Evolutionary conservation across 1,140 invertebrate species (phyloP), one percentile per base, ranked within the genome.

Genomic region (Psix sp.): DNA sequence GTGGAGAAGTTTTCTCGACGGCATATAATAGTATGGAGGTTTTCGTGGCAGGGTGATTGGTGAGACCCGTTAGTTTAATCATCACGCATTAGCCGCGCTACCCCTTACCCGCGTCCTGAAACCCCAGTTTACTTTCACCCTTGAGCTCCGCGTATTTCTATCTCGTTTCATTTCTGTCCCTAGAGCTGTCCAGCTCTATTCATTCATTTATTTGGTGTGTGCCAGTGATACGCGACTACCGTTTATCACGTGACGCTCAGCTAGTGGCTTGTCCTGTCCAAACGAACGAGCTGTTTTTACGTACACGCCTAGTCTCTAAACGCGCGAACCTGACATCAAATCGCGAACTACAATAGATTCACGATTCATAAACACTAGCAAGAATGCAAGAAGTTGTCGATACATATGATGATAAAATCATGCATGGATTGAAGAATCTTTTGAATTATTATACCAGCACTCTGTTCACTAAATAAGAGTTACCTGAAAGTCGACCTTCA

Each of bases 21-120:
- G 73, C 45, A 42, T 67, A 67, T 60, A 71, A 67, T 68, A 59
- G 67, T 70, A 73, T 59, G 52, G 46, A 72, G 78, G 79, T 81
- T 83, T 84, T 80, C 82, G 79, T 81, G 85, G 82, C 84, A 77
- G 85, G 77, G 81, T 86, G 84, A 86, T 86, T 80, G 84, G 85
- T 86, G 78, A 82, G 67, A 74, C 72, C 80, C 82, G 85, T 86
- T 86, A 86, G 84, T 85, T 86, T 86, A 86, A 86, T 86, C 85
- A 86, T 86, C 85, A 78, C 85, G 83, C 85, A 85, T 86, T 86
- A 86, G 83, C 83, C 78, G 80, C 74, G 74, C 82, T 82, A 83
- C 81, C 80, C 78, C 77, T 78, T 70, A 76, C 78, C 76, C 77
- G 60, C 72, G 72, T 62, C 35, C 49, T 29, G 68, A 67, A 71